These are phyloP conservation scores for Fulica atra DNA, from an alignment of 2,113 vertebrate species.

Conservation along the genomic window DNA sequence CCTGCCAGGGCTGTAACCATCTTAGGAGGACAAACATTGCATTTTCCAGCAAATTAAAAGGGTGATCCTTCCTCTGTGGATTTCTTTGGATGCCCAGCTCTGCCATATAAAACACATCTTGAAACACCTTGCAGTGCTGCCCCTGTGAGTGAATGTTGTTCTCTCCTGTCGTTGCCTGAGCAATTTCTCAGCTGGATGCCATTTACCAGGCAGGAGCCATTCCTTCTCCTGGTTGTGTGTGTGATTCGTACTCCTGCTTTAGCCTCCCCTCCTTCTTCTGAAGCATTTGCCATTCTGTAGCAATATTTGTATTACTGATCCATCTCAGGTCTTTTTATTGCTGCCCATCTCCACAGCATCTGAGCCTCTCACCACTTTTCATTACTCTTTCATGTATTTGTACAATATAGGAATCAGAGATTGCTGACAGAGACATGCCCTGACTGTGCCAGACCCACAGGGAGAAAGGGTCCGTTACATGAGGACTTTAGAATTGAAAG, in stretches of 20 bases:
- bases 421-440: not conserved
- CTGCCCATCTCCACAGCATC: not conserved
- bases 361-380: not conserved
- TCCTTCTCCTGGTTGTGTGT: not conserved
- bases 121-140: not conserved
- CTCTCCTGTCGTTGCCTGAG: not conserved
- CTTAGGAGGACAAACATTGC: not conserved
- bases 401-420: not conserved
- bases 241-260: not conserved
- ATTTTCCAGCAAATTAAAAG: not conserved
- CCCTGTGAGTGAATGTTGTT: rapidly evolving
- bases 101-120: not conserved
- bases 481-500: not conserved
- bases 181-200: not conserved
- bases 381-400: not conserved
- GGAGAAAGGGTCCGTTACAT: not conserved
- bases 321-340: not conserved
- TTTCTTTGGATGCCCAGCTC: not conserved
- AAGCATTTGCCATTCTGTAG: not conserved
- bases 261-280: not conserved
- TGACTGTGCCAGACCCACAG: not conserved
- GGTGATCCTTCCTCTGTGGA: not conserved
- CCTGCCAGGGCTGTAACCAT: not conserved
- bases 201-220: not conserved
- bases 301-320: not conserved